Conservation (phyloP, 2,888 invertebrate species). For the Trissolcus brochymenae region DNA sequence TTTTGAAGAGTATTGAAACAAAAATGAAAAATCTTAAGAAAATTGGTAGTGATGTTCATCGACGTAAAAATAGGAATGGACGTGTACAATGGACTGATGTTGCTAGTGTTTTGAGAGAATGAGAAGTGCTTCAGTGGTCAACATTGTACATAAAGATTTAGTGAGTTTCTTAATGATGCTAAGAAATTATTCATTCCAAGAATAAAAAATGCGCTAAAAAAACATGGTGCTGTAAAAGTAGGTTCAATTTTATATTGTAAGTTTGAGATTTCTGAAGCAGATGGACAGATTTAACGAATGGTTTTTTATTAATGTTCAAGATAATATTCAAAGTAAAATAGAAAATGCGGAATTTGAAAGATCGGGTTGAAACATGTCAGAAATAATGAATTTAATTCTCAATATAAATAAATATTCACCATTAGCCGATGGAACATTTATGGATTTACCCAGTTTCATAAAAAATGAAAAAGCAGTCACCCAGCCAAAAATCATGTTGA, state of each 20-base stretch:
- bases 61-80: too few species aligned
- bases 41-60: too few species aligned
- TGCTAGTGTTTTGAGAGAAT: too few species aligned
- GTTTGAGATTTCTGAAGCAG: not conserved
- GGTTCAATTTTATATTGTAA: slow-evolving; percentile 2
- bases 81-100: too few species aligned
- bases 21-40: too few species aligned
- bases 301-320: slow-evolving; percentile 5
- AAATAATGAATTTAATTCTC: too few species aligned
- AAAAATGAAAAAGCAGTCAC: slow-evolving; percentile 2
- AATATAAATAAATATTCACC: too few species aligned
- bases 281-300: slow-evolving; percentile 1
- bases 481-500: not conserved
- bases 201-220: not conserved
- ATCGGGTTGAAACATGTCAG: too few species aligned
- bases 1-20: not conserved
- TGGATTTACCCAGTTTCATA: not conserved
- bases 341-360: slow-evolving; percentile 3
- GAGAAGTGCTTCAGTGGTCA: too few species aligned
- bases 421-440: too few species aligned
- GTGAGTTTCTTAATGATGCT: not conserved
- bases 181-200: not conserved
- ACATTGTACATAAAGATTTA: slow-evolving; percentile 9
- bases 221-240: not conserved
- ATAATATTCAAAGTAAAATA: slow-evolving; percentile 12